Evolutionary conservation across 1,140 invertebrate genomes (phyloP).

Genomic region (Capitella teleta): DNA sequence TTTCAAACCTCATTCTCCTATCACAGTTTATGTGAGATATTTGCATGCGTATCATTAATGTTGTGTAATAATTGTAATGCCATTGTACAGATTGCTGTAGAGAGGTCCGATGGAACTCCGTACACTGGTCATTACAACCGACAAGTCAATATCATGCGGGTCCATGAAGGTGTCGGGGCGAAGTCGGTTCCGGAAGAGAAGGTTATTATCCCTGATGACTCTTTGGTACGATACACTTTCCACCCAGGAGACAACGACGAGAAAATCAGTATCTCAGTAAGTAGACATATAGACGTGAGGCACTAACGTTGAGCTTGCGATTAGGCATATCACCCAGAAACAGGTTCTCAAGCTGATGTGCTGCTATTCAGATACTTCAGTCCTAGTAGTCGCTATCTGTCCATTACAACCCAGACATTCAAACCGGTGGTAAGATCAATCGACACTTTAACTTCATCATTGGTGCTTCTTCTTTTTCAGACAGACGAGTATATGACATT

Average conservation of each 20-base stretch:
- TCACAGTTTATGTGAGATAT: constrained; percentile 3
- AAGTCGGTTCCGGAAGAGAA: background rate
- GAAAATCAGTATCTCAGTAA: background rate
- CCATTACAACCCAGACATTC: background rate
- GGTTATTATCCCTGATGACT: background rate
- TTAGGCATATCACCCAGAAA: background rate
- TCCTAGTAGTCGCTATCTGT: background rate
- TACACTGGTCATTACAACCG: background rate
- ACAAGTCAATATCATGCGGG: background rate
- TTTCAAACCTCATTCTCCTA: background rate
- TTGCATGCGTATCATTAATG: too few species aligned
- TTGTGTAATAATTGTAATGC: too few species aligned
- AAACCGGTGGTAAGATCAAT: background rate
- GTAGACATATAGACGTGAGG: background rate
- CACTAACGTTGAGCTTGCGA: background rate
- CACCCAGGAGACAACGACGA: background rate
- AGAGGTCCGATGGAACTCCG: background rate
- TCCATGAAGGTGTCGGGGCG: background rate
- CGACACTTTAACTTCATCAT: background rate
- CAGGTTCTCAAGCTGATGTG: background rate
- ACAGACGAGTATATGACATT: constrained; percentile 9
- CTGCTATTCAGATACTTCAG: background rate
- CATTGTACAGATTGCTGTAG: background rate
- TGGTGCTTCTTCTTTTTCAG: background rate
- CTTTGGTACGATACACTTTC: background rate